Base-by-base conservation (phyloP, 2,113 vertebrate genomes). In the Melanotaenia duboulayi region DNA sequence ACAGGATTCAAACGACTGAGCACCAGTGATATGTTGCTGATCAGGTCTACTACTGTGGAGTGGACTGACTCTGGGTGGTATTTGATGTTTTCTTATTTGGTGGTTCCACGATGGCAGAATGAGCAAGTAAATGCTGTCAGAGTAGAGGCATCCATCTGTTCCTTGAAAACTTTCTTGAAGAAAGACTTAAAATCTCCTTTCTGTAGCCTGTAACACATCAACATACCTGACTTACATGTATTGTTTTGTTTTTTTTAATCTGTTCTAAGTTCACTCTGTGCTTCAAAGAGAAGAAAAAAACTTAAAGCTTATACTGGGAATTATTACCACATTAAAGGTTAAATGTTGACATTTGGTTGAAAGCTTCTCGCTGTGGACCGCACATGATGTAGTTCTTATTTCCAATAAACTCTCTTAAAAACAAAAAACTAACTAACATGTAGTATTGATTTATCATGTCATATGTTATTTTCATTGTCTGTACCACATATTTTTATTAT, bases 21-120 rank as follows among this genome's bases (percentile, higher is more conserved):
- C 83, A 81, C 55, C 77, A 84, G 69, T 82, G 76, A 86, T 87
- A 87, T 80, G 69, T 78, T 89, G 90, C 66, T 83, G 80, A 88
- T 91, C 84, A 48, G 80, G 75, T 83, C 59, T 71, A 59, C 51
- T 71, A 37, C 63, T 64, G 55, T 76, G 20, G 8, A 58, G 9
- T 42, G 12, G 48, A 71, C 59, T 35, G 51, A 65, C 24, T 56
- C 49, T 56, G 39, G 8, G 1, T 44, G 23, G 7, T 25, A 37
- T 35, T 56, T 0, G 74, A 0, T 24, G 10, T 56, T 48, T 70
- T 70, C 4, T 10, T 50, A 8, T 58, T 51, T 32, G 40, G 32
- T 20, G 8, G 4, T 51, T 64, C 24, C 25, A 49, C 44, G 13
- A 14, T 48, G 24, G 0, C 11, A 11, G 12, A 42, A 42, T 42